Percentiles rank a stretch among this genome's conserved stretches.
Conservation (phyloP, 2,113 vertebrate genomes). For the Tetrao urogallus region DNA sequence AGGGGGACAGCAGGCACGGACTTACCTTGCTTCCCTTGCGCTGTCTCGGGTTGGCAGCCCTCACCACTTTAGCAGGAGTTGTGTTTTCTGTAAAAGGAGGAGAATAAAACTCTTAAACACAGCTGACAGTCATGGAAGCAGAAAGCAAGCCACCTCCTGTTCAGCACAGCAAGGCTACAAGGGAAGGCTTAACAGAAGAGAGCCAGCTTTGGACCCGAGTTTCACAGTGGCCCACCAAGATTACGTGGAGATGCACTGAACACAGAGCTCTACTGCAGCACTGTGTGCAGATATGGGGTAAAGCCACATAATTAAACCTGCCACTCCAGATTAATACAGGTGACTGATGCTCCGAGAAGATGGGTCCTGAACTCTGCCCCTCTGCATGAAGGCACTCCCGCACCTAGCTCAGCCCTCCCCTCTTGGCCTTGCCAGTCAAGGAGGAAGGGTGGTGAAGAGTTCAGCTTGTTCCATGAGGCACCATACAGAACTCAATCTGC, state of each 20-base stretch:
- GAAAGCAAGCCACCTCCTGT: neutral
- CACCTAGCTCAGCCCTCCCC: neutral
- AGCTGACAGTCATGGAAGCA: neutral
- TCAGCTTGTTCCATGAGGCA: neutral
- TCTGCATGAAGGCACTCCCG: neutral
- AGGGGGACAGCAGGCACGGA: neutral
- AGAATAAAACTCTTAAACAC: conserved; percentile 34
- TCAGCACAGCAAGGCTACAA: neutral
- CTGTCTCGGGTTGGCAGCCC: conserved; percentile 87
- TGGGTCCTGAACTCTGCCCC: neutral
- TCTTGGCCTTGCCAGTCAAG: neutral
- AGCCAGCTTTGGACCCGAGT: neutral
- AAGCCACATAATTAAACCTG: too few species aligned
- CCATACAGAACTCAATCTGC: neutral
- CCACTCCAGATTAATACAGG: neutral
- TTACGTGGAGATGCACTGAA: neutral
- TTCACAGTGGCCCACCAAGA: neutral
- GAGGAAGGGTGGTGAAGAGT: neutral
- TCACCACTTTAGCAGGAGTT: conserved; percentile 92
- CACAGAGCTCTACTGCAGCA: too few species aligned
- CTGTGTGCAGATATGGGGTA: neutral
- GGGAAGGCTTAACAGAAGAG: neutral
- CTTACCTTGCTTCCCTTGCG: conserved; percentile 95
- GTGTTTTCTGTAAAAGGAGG: conserved; percentile 82
- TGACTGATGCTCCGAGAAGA: neutral